Evolutionary conservation across 2,113 vertebrate genomes (phyloP).

Genomic region (Sisor rabdophorus): DNA sequence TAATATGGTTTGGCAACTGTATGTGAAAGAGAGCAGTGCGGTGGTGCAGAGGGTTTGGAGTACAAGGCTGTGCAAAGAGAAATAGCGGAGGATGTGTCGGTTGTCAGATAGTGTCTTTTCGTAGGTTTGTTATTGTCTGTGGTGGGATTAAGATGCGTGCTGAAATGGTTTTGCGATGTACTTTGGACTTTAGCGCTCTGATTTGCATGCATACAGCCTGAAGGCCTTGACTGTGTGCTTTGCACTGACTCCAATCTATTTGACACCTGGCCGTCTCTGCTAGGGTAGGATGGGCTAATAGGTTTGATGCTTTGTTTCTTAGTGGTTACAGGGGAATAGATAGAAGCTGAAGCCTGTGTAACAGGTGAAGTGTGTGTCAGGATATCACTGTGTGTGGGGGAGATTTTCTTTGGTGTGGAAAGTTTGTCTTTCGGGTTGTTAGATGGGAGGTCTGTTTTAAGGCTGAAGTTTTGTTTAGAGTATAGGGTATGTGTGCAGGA

Average conservation of each 20-base stretch:
- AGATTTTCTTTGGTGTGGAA: constrained; percentile 19
- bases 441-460: constrained; percentile 18
- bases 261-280: constrained; percentile 17
- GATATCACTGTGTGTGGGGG: background rate
- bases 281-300: constrained; percentile 21
- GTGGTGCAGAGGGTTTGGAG: constrained; percentile 14
- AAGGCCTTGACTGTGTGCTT: constrained; percentile 31
- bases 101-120: constrained; percentile 3
- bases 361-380: background rate
- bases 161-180: constrained; percentile 33
- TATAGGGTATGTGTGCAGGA: background rate
- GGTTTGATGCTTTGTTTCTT: constrained; percentile 31
- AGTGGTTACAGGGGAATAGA: constrained; percentile 13
- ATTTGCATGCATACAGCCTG: constrained; percentile 29
- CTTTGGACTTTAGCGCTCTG: constrained; percentile 33
- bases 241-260: constrained; percentile 40
- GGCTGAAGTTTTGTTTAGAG: constrained; percentile 5
- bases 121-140: constrained; percentile 11
- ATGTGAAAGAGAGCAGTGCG: constrained; percentile 25
- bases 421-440: background rate
- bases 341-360: background rate
- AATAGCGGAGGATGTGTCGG: constrained; percentile 7
- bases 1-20: background rate
- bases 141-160: constrained; percentile 26
- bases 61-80: constrained; percentile 5